Evolutionary conservation across 1,140 invertebrate genomes (phyloP), one percentile per base, ranked within the genome.

Genomic region (Ceratina calcarata): DNA sequence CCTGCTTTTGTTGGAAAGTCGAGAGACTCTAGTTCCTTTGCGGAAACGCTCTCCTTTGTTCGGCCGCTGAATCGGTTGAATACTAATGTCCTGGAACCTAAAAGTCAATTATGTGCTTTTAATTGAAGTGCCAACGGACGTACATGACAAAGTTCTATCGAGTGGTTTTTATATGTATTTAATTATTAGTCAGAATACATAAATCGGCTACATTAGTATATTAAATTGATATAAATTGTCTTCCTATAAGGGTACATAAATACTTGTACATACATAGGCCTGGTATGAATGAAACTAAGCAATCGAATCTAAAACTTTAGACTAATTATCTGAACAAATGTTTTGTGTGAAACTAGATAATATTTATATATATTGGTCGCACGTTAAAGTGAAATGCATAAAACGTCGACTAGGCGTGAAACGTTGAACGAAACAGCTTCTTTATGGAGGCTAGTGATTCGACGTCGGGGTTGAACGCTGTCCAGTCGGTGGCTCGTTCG

Each of bases 381-480:
- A 10, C 37, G 37, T 45, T 60, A 45, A 18, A 53, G 24, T 8
- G 55, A 53, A 22, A 37, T 6, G 55, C 24, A 51, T 45, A 10
- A 1, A 60, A 16, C 24, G 57, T 27, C 45, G 58, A 53, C 62
- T 10, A 16, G 32, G 20, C 20, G 51, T 24, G 0, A 49, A 12
- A 24, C 45, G 24, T 18, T 64, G 45, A 74, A 62, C 55, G 24
- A 66, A 57, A 67, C 64, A 37, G 72, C 55, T 79, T 85, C 75
- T 82, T 85, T 85, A 85, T 85, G 57, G 65, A 62, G 20, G 55
- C 55, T 15, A 79, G 65, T 7, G 70, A 84, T 81, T 78, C 83
- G 69, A 65, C 71, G 69, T 72, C 37, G 37, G 71, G 77, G 81
- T 32, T 67, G 65, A 22, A 74, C 70, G 49, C 65, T 70, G 55